Percentiles rank a stretch among this genome's conserved stretches.
Evolutionary conservation across 2,797 vertebrate species (phyloP).

Genomic region (Arrhamphus sclerolepis): DNA sequence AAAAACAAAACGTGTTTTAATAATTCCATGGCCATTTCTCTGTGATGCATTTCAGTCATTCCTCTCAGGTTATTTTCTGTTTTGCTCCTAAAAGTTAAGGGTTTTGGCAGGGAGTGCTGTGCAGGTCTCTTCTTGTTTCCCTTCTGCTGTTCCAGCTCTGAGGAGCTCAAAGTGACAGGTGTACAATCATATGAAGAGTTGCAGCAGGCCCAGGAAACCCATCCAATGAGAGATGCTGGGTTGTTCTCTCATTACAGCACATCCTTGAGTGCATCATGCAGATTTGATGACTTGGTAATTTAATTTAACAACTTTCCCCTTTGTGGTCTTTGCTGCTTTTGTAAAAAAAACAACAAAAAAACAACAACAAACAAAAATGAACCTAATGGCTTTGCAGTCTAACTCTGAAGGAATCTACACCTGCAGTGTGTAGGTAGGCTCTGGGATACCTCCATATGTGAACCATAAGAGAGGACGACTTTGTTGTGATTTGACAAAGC

Average conservation of each 20-base stretch:
- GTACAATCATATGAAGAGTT: slow-evolving; percentile 34
- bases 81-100: slow-evolving; percentile 22
- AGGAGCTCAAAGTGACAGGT: slow-evolving; percentile 64
- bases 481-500: not conserved
- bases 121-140: slow-evolving; percentile 69
- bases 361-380: too few species aligned
- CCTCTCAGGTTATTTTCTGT: slow-evolving; percentile 3
- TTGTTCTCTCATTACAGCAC: slow-evolving; percentile 14
- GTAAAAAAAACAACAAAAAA: too few species aligned
- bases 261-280: slow-evolving; percentile 14
- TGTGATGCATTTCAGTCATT: slow-evolving; percentile 28
- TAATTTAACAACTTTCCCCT: too few species aligned
- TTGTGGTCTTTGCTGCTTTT: too few species aligned
- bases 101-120: slow-evolving; percentile 42
- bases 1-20: not conserved
- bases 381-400: too few species aligned
- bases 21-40: not conserved
- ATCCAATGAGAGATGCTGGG: slow-evolving; percentile 8
- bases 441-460: too few species aligned
- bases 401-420: too few species aligned
- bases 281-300: too few species aligned
- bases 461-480: too few species aligned
- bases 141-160: slow-evolving; percentile 29
- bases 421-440: too few species aligned
- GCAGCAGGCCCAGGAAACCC: slow-evolving; percentile 74